Conservation (phyloP, 2,888 invertebrate species). For the Anorthoa munda region DNA sequence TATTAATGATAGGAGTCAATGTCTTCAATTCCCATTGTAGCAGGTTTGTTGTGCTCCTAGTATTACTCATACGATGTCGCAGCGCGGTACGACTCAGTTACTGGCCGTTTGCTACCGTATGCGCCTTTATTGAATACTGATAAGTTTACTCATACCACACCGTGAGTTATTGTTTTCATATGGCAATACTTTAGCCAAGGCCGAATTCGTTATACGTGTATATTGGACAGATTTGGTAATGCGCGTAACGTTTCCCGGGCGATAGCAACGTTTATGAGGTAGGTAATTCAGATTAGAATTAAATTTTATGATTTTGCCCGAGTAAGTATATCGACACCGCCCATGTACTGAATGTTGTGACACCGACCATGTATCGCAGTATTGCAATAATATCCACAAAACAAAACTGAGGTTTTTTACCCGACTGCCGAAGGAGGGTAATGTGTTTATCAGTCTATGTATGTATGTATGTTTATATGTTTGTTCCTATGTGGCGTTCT, state of each 20-base stretch:
- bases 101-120: conserved; percentile 74
- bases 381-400: neutral
- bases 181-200: conserved; percentile 69
- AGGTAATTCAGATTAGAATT: conserved; percentile 37
- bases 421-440: too few relatives aligned
- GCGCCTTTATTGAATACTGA: conserved; percentile 82
- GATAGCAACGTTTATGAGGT: conserved; percentile 44
- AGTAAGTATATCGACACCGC: conserved; percentile 3
- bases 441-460: too few relatives aligned
- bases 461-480: too few relatives aligned
- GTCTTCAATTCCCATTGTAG: conserved; percentile 73
- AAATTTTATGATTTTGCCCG: conserved; percentile 13
- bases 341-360: neutral
- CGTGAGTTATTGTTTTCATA: conserved; percentile 73
- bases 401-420: too few relatives aligned
- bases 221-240: conserved; percentile 55
- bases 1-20: conserved; percentile 67
- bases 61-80: conserved; percentile 83
- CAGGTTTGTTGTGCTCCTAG: conserved; percentile 71
- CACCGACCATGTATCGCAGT: neutral
- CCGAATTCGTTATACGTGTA: conserved; percentile 53
- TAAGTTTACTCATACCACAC: conserved; percentile 78
- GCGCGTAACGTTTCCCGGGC: conserved; percentile 37
- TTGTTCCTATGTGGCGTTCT: too few relatives aligned
- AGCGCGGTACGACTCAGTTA: conserved; percentile 74